Base-by-base conservation (phyloP, 2,888 invertebrate species). In the Heliconius charithonia region DNA sequence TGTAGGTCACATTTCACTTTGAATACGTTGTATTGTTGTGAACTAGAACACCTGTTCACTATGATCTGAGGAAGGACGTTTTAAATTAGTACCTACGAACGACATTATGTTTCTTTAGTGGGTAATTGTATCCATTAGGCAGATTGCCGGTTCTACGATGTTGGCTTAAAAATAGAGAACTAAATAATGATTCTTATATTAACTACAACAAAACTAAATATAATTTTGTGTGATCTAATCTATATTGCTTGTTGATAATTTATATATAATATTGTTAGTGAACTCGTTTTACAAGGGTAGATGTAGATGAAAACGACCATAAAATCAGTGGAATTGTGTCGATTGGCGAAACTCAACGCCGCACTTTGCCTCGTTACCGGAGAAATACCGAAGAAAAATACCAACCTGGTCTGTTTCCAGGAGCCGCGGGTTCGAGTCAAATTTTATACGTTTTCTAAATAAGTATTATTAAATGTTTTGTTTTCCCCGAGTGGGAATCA, bases 71-170 rank as follows among this genome's bases (percentile, higher is more conserved):
- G 73, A 65, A 74, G 74, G 74, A 65, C 63, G 62, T 65, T 45
- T 74, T 29, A 74, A 74, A 74, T 65, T 41, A 74, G 74, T 19
- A 13, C 59, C 59, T n/a, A 59, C 16, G 16, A 41, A 59, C 9
- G 16, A 41, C 63, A 41, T 74, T 41, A 56, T 71, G 63, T 45
- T 62, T 45, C 41, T 74, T 41, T 25, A 74, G 63, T 74, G 27
- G 74, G 74, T 74, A 65, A 74, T 74, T 41, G 63, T 62, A 27
- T 74, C 74, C 19, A 74, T 74, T 41, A 74, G 74, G 25, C 41
- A 37, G n/a, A 27, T 19, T 37, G 25, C 22, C 19, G 19, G 22
- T 41, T 25, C 41, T 74, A 74, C 63, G 74, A 45, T 25, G 62
- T 74, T 63, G 41, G 27, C 63, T 63, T 32, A 22, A 37, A 74